Evolutionary conservation across 2,797 vertebrate genomes (phyloP).

Genomic region (Petrocephalus sullivani): DNA sequence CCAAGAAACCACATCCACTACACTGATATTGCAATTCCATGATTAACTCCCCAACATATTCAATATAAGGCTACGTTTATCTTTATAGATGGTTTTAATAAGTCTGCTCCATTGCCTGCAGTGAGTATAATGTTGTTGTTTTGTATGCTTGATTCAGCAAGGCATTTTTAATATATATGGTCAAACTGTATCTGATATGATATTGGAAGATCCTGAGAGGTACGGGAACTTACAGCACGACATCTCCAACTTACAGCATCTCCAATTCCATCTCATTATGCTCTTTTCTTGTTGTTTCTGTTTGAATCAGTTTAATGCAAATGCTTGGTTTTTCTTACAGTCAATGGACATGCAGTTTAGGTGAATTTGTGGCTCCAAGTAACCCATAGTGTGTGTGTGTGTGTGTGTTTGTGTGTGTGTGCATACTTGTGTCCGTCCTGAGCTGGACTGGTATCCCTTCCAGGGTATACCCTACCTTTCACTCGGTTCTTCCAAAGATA

Average conservation of each 20-base stretch:
- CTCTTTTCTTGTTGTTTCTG: background rate
- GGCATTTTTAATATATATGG: background rate
- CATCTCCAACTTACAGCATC: background rate
- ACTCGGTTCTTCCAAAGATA: background rate
- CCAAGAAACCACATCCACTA: conserved; percentile 19
- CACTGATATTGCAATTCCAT: conserved; percentile 27
- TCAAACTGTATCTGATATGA: background rate
- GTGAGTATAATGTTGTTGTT: background rate
- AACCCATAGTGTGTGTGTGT: no score
- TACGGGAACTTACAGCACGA: background rate
- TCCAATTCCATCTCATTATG: background rate
- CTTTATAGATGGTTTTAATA: background rate
- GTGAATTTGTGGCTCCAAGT: no score
- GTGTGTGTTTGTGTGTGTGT: no score
- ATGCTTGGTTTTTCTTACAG: background rate
- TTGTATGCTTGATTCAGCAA: background rate
- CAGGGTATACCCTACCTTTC: background rate
- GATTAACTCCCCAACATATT: conserved; percentile 37
- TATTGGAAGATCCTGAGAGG: background rate
- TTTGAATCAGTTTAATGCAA: background rate
- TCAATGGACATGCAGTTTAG: no score
- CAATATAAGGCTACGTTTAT: conserved; percentile 10
- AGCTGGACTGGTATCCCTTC: background rate
- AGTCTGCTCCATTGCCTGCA: background rate
- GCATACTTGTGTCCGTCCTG: no score